Evolutionary conservation across 1,140 invertebrate genomes (phyloP).

Genomic region (Gyrodactylus bullatarudis): DNA sequence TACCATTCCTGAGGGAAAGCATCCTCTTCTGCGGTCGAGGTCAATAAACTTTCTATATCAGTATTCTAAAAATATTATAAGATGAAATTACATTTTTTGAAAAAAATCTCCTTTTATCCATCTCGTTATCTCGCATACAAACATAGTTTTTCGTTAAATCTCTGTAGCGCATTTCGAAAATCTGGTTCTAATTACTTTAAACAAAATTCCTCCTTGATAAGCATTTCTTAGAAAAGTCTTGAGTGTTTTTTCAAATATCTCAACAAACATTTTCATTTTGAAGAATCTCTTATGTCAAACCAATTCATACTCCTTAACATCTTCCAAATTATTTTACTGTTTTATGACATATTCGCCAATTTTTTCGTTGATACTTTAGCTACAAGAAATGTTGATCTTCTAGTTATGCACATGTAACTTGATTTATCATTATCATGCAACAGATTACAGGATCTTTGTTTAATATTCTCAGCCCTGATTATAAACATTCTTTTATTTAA

Average conservation of each 20-base stretch:
- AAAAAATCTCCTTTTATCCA: background rate
- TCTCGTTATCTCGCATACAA: constrained; percentile 3
- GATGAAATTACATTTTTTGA: background rate
- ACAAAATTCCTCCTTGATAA: no score
- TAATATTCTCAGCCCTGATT: background rate
- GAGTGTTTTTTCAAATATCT: no score
- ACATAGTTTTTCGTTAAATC: background rate
- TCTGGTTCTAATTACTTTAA: no score
- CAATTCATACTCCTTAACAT: background rate
- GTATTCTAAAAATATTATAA: background rate
- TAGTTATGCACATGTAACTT: background rate
- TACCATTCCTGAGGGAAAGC: background rate
- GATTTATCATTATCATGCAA: background rate
- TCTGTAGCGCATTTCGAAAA: background rate
- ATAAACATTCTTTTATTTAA: background rate
- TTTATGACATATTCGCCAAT: background rate
- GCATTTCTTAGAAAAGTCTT: no score
- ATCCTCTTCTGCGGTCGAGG: no score
- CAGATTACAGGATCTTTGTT: background rate
- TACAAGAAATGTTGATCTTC: background rate
- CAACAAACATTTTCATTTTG: no score
- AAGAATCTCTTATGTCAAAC: no score
- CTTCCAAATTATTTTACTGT: background rate
- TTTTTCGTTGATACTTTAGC: background rate
- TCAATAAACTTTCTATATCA: background rate